Percentiles rank a stretch among this genome's conserved stretches.
phyloP scores from a whole-genome alignment of 1,140 invertebrate species.

The Camponotus vicinus region DNA sequence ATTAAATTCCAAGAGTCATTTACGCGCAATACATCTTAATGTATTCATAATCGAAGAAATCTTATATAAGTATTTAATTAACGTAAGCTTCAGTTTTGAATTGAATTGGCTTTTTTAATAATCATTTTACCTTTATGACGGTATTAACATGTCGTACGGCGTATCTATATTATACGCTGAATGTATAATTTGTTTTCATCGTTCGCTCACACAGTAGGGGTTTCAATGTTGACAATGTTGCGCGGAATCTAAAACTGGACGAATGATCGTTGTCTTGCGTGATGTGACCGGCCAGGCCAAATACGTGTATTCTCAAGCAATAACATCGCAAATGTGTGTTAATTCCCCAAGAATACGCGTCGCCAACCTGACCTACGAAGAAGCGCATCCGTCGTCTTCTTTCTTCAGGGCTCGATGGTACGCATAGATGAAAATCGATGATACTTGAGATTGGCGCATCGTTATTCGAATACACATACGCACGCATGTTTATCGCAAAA shows the following conservation, averaged over 20 bases:
- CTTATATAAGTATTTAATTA: too few species aligned
- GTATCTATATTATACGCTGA: background rate
- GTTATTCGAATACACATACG: background rate
- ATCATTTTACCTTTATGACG: background rate
- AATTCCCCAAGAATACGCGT: constrained; percentile 98
- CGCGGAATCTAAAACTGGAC: constrained; percentile 3
- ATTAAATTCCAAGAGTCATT: too few species aligned
- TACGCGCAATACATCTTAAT: too few species aligned
- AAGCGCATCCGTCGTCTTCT: constrained; percentile 11
- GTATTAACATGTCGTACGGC: background rate
- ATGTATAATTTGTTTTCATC: background rate
- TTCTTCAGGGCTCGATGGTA: background rate
- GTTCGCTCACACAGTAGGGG: background rate
- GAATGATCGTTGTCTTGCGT: constrained; percentile 31
- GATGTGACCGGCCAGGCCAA: constrained; percentile 85
- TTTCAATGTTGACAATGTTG: background rate
- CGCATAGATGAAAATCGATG: background rate
- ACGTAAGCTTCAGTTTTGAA: too few species aligned
- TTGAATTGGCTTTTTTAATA: too few species aligned
- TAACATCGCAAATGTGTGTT: constrained; percentile 97
- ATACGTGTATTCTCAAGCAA: constrained; percentile 99
- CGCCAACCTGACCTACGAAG: constrained; percentile 89
- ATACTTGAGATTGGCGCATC: background rate
- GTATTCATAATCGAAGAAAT: too few species aligned
- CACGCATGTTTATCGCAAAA: background rate